Base-by-base conservation (phyloP, 1,140 invertebrate species). In the Drosophila tropicalis region DNA sequence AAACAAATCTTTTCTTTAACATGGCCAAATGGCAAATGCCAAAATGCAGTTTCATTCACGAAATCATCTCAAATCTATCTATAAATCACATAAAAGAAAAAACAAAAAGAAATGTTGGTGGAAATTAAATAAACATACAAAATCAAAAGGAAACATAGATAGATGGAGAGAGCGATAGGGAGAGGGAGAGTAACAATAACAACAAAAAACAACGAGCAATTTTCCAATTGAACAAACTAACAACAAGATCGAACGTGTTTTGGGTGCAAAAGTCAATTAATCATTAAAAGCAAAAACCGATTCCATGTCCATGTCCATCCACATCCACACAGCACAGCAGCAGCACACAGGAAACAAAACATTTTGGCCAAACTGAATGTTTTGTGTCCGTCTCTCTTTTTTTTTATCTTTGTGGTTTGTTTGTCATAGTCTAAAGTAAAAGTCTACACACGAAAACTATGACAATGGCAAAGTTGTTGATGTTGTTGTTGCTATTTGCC, bases 191-290 rank as follows among this genome's bases (percentile, higher is more conserved):
- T 3, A 51, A 51, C 2, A 51, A 19, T 6, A 19, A 47, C 15
- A 9, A 47, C 15, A 47, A 47, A 47, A 25, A 25, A 25, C 44
- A 51, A 12, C 17, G 56, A 75, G 72, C 72, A 75, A 75, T 75
- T 75, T 75, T 67, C 72, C 72, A 74, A 75, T 74, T 61, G 47
- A 75, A 67, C 41, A 62, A 75, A 41, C 67, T 79, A 82, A 82
- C 75, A 76, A 71, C 25, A 41, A 81, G 71, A 85, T 86, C 81
- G 74, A 86, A 85, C 82, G 82, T 86, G 81, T 86, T 86, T 84
- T 63, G 47, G 73, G 81, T 81, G 82, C 82, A 86, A 86, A 86
- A 86, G 82, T 86, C 82, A 86, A 86, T 86, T 86, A 86, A 86
- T 86, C 82, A 86, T 86, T 87, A 82, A 70, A 85, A 86, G 66